Conservation (phyloP, 2,888 invertebrate genomes). For the Belgica antarctica region DNA sequence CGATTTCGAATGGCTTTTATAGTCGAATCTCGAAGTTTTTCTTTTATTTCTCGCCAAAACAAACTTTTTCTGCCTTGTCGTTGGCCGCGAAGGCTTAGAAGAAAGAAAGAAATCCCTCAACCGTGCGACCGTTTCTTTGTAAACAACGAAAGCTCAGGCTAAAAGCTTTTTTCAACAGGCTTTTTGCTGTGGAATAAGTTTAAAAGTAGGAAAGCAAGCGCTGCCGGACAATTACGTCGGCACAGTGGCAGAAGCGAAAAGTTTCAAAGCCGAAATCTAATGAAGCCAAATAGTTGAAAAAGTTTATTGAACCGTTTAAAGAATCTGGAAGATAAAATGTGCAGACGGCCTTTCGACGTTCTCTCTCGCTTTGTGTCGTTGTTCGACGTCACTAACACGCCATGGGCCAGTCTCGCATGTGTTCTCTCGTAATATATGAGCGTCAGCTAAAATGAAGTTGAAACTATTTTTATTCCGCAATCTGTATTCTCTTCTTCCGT, state of each 20-base stretch:
- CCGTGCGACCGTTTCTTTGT: not conserved
- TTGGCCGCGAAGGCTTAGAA: too few species aligned
- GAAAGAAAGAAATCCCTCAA: slow-evolving; percentile 3
- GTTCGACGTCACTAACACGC: not conserved
- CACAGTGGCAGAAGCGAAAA: too few species aligned
- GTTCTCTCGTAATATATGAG: not conserved
- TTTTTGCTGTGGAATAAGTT: not conserved
- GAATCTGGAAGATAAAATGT: too few species aligned
- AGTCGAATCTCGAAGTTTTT: too few species aligned
- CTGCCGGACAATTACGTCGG: too few species aligned
- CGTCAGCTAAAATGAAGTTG: slow-evolving; percentile 10
- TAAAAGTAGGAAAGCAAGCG: too few species aligned
- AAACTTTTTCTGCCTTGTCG: not conserved
- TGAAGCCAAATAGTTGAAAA: too few species aligned
- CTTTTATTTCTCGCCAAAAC: not conserved
- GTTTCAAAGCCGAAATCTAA: too few species aligned
- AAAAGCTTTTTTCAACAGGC: not conserved
- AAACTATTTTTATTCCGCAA: slow-evolving; percentile 25
- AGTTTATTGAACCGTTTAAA: too few species aligned
- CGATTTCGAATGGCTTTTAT: not conserved
- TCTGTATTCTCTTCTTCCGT: not conserved
- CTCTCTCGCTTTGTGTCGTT: too few species aligned
- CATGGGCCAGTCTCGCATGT: not conserved
- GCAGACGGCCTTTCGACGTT: too few species aligned
- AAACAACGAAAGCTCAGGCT: too few species aligned